Evolutionary conservation across 1,140 invertebrate genomes (phyloP).

Genomic region (Agrilus planipennis): DNA sequence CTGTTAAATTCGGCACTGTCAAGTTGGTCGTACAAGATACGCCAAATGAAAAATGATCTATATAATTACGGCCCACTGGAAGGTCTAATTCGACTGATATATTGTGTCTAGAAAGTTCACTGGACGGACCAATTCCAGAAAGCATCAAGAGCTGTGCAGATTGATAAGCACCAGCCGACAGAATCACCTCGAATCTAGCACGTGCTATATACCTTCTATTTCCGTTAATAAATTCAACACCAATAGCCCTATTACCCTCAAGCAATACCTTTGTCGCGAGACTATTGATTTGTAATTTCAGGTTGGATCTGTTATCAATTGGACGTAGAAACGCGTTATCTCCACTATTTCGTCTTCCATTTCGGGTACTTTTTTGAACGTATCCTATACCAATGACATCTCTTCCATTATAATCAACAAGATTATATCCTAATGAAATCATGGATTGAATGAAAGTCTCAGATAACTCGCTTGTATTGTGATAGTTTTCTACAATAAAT

Average conservation of each 20-base stretch:
- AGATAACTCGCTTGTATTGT: not conserved
- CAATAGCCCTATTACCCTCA: not conserved
- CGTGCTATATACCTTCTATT: not conserved
- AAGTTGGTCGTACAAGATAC: slow-evolving; percentile 12
- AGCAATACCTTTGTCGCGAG: not conserved
- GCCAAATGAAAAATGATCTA: not conserved
- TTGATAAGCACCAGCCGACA: not conserved
- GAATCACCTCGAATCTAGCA: not conserved
- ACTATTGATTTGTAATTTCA: not conserved
- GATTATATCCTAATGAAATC: not conserved
- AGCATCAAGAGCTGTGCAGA: not conserved
- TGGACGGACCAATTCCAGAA: not conserved
- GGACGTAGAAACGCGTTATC: not conserved
- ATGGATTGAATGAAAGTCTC: not conserved
- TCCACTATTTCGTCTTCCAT: not conserved
- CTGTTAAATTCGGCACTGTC: slow-evolving; percentile 3
- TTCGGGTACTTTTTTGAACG: not conserved
- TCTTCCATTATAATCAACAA: not conserved
- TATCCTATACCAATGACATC: not conserved
- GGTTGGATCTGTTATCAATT: not conserved
- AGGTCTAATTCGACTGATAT: not conserved
- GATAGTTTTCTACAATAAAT: not conserved
- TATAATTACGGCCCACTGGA: not conserved
- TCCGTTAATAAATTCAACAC: not conserved
- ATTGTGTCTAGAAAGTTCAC: not conserved